phyloP scores from a whole-genome alignment of 2,888 invertebrate genomes.

The Notodonta ziczac region DNA sequence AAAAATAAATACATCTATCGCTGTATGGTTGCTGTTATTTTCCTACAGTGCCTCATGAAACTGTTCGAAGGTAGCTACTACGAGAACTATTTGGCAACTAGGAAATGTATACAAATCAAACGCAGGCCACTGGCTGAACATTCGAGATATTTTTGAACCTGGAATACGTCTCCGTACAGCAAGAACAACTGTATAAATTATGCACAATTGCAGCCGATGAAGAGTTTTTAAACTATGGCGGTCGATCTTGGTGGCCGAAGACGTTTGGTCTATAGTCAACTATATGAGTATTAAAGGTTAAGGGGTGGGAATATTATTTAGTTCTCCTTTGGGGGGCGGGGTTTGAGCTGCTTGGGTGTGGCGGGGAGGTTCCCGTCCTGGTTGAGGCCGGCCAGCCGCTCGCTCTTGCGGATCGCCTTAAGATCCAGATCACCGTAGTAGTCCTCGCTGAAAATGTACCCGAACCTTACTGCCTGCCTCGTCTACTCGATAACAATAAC shows the following conservation, averaged over 20 bases:
- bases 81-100: slow-evolving; percentile 80
- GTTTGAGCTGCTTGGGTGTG: slow-evolving; percentile 80
- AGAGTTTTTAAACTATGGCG: slow-evolving; percentile 19
- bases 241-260: slow-evolving; percentile 62
- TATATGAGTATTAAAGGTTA: slow-evolving; percentile 78
- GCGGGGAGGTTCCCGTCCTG: slow-evolving; percentile 79
- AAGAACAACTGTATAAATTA: slow-evolving; percentile 47
- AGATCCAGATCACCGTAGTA: slow-evolving; percentile 98
- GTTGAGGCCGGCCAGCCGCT: slow-evolving; percentile 92
- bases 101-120: slow-evolving; percentile 76
- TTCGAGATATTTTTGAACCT: slow-evolving; percentile 69
- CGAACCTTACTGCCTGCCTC: slow-evolving; percentile 78
- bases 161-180: slow-evolving; percentile 64
- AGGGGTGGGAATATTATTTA: slow-evolving; percentile 62
- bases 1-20: slow-evolving; percentile 76
- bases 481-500: slow-evolving; percentile 59
- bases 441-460: slow-evolving; percentile 93
- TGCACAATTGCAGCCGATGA: slow-evolving; percentile 36
- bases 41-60: slow-evolving; percentile 70
- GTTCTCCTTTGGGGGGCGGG: slow-evolving; percentile 84
- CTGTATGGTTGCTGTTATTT: slow-evolving; percentile 67
- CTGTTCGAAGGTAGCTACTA: slow-evolving; percentile 69
- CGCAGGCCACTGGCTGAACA: slow-evolving; percentile 66
- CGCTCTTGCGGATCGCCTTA: slow-evolving; percentile 97
- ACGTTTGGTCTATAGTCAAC: slow-evolving; percentile 53